These are phyloP conservation scores for Hyperoplus lanceolatus DNA, from an alignment of 2,797 vertebrate species.

Conservation along the genomic window DNA sequence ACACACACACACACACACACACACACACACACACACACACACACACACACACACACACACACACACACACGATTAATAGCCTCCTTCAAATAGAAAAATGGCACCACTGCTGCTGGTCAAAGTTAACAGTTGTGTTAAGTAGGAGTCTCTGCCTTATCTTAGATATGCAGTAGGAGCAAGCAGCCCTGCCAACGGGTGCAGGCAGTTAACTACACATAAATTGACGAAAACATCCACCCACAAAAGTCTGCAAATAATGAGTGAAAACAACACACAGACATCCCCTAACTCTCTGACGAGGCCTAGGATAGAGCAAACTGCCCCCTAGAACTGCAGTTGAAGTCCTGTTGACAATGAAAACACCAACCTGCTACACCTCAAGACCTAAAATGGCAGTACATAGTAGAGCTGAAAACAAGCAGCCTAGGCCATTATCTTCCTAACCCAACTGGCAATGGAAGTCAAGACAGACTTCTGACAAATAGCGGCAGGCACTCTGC, in stretches of 20 bases:
- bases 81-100: slow-evolving; percentile 24
- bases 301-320: slow-evolving; percentile 16
- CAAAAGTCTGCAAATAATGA: slow-evolving; percentile 29
- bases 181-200: slow-evolving; percentile 26
- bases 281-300: neutral
- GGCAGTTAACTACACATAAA: slow-evolving; percentile 28
- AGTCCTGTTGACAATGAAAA: slow-evolving; percentile 30
- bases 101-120: neutral
- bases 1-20: neutral
- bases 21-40: too few species aligned
- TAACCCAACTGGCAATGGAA: slow-evolving; percentile 21
- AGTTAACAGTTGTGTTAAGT: slow-evolving; percentile 7
- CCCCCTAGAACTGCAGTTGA: neutral
- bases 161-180: slow-evolving; percentile 43
- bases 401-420: slow-evolving; percentile 23
- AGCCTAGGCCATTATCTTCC: neutral
- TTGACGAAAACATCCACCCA: slow-evolving; percentile 47
- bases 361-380: slow-evolving; percentile 24
- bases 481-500: slow-evolving; percentile 15
- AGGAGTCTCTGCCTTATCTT: slow-evolving; percentile 51
- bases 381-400: slow-evolving; percentile 45
- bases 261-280: slow-evolving; percentile 16
- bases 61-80: neutral
- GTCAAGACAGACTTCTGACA: slow-evolving; percentile 10
- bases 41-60: too few species aligned